Base-by-base conservation (phyloP, 1,140 invertebrate species). In the Hycleus phaleratus region DNA sequence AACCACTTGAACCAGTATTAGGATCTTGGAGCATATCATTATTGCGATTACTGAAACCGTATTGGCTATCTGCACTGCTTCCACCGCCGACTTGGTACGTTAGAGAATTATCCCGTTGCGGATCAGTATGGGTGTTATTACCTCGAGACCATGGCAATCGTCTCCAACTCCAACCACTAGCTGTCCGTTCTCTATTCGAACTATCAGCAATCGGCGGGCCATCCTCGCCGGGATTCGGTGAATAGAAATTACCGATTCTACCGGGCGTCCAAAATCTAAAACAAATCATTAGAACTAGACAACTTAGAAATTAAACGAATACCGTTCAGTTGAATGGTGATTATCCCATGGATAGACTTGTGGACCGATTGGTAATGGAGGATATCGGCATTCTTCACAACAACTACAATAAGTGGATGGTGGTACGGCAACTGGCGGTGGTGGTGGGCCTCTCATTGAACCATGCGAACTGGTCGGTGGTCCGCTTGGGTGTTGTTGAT, bases 211-310 rank as follows among this genome's bases (percentile, higher is more conserved):
- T 73, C 72, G 64, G 54, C 26, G 65, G 50, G n/a, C 59, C 67
- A 47, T 78, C 76, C 26, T 78, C 78, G 3, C 83, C 86, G 0
- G 88, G 87, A 74, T 90, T 90, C 0, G 88, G 88, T 0, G 87
- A 88, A 62, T 91, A 90, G 11, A 91, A 78, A 68, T 90, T 90
- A 0, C 87, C 87, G 8, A 82, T 77, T 38, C 82, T 75, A 65
- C 81, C 81, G 7, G 73, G 70, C 26, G 69, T 68, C 75, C 75
- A 77, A 61, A 75, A 77, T 48, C 75, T 74, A 54, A 18, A 18
- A 59, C 9, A 54, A 39, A 62, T 38, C 45, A 25, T 54, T 51
- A 40, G 1, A 18, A 18, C 18, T 18, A 18, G 1, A 18, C 18
- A 18, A 18, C 18, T 18, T 2, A 18, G 18, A 2, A 18, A 18